These are phyloP conservation scores for Bucco capensis DNA, from an alignment of 2,113 vertebrate genomes.

Conservation along the genomic window DNA sequence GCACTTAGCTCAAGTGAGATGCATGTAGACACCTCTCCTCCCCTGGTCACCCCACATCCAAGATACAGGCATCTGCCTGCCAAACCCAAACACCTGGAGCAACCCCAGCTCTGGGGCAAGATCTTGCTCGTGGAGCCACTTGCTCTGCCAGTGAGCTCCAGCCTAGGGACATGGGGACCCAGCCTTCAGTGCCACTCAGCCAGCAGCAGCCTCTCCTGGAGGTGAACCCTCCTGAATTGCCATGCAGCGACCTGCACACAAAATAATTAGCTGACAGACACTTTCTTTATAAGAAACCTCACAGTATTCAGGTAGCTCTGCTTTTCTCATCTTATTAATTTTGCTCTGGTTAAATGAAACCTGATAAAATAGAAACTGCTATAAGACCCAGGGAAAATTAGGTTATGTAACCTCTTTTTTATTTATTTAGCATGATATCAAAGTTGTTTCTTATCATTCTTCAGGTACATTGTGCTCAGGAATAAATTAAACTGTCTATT, in stretches of 20 bases:
- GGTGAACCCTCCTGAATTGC: background rate
- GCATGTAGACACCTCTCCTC: accelerated
- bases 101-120: accelerated
- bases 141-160: accelerated
- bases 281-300: background rate
- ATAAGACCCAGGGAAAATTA: constrained; percentile 21
- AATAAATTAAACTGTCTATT: constrained; percentile 60
- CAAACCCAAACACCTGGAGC: accelerated
- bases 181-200: background rate
- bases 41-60: background rate
- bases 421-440: constrained; percentile 49
- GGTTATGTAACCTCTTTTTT: constrained; percentile 50
- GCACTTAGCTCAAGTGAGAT: accelerated
- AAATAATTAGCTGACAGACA: background rate
- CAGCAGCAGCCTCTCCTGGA: background rate
- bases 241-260: accelerated
- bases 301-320: background rate
- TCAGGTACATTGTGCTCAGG: constrained; percentile 39
- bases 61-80: accelerated
- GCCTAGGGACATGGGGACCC: too few species aligned
- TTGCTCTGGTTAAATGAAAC: background rate
- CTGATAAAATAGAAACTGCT: constrained; percentile 20
- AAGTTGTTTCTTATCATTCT: constrained; percentile 56
- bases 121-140: accelerated
- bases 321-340: background rate